phyloP scores from a whole-genome alignment of 2,113 vertebrate genomes.

The Rhizomys pruinosus region DNA sequence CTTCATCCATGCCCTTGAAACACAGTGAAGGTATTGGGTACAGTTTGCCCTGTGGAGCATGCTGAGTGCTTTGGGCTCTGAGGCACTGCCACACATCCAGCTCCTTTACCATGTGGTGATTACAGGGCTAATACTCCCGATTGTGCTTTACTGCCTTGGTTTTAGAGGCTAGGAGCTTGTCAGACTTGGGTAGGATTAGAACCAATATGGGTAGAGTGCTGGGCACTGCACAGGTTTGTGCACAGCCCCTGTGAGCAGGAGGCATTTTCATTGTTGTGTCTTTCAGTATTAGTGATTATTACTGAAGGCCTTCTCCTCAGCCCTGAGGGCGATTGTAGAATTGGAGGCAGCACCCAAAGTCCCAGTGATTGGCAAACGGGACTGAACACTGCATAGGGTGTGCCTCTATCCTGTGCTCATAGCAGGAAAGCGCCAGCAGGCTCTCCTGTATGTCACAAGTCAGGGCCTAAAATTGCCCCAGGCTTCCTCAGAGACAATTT shows the following conservation, averaged over 20 bases:
- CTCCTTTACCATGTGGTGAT: not conserved
- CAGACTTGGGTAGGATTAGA: conserved; percentile 50
- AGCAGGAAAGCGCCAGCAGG: not conserved
- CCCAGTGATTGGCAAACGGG: not conserved
- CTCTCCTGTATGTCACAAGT: not conserved
- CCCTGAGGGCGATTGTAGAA: not conserved
- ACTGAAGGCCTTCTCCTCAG: conserved; percentile 28
- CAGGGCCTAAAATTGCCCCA: not conserved
- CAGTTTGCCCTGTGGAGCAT: not conserved
- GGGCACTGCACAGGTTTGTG: not conserved
- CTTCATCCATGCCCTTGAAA: not conserved
- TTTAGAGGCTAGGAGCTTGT: conserved; percentile 37
- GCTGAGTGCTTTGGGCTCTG: not conserved
- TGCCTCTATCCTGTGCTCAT: not conserved
- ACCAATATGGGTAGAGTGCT: conserved; percentile 52
- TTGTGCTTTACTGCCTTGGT: not conserved
- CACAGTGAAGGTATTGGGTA: not conserved
- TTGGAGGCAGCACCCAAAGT: not conserved
- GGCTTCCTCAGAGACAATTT: not conserved
- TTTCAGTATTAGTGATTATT: conserved; percentile 48
- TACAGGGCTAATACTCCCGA: not conserved
- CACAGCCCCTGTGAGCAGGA: not conserved
- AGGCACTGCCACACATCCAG: not conserved
- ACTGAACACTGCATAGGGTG: not conserved
- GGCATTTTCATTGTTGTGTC: conserved; percentile 42